Evolutionary conservation across 2,888 invertebrate species (phyloP).

Genomic region (Brachypalpus laphriformis): DNA sequence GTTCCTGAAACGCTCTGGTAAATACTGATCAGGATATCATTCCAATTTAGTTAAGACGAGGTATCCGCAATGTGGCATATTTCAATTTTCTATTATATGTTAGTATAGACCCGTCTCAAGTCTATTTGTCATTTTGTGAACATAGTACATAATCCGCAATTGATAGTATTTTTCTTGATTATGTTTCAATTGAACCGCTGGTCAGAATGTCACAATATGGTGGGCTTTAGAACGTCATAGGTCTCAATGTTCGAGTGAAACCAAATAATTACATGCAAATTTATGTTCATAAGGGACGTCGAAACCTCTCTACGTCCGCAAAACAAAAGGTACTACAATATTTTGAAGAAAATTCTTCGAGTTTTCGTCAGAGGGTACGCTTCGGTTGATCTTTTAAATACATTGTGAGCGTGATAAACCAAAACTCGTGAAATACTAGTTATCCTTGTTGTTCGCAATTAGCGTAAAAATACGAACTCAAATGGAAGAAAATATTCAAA

Average conservation of each 20-base stretch:
- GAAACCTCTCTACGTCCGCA: not conserved
- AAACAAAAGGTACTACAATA: not conserved
- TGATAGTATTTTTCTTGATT: too few species aligned
- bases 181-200: too few species aligned
- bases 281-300: slow-evolving; percentile 60
- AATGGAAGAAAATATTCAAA: slow-evolving; percentile 25
- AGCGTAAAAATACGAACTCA: slow-evolving; percentile 30
- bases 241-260: not conserved
- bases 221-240: not conserved
- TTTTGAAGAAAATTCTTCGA: slow-evolving; percentile 30
- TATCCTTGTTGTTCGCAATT: slow-evolving; percentile 42
- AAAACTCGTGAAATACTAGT: slow-evolving; percentile 23
- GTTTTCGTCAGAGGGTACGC: slow-evolving; percentile 15
- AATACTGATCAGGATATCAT: slow-evolving; percentile 38
- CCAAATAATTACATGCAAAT: slow-evolving; percentile 58
- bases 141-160: too few species aligned
- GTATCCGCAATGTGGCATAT: slow-evolving; percentile 22
- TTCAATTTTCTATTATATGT: not conserved
- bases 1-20: slow-evolving; percentile 69
- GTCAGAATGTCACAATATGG: not conserved
- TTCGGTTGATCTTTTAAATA: slow-evolving; percentile 32
- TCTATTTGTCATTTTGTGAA: too few species aligned
- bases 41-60: not conserved
- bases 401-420: not conserved
- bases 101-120: not conserved